Evolutionary conservation across 64 coral and sea anemone genomes (phyloP).

Genomic region (Stichodactyla helianthus): DNA sequence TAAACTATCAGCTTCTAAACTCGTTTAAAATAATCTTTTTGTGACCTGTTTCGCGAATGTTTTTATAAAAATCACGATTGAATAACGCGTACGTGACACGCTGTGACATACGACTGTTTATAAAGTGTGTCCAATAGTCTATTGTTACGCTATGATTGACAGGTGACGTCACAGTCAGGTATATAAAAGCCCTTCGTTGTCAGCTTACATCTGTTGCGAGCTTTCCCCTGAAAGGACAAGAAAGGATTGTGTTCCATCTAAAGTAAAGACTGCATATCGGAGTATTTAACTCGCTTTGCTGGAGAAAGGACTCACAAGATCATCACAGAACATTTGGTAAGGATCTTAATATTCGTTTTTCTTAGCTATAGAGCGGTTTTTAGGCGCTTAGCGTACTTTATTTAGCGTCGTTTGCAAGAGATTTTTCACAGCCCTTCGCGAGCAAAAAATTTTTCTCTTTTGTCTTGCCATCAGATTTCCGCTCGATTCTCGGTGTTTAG

Average conservation of each 20-base stretch:
- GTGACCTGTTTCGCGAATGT: not conserved
- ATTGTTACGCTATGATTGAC: slow-evolving; percentile 10
- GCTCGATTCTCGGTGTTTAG: not conserved
- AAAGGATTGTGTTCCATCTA: not conserved
- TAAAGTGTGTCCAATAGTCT: not conserved
- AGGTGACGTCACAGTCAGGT: not conserved
- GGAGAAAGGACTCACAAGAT: not conserved
- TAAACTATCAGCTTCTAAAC: not conserved
- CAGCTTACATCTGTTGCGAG: slow-evolving; percentile 21
- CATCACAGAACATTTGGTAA: not conserved
- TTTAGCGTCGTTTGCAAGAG: not conserved
- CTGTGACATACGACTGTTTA: not conserved
- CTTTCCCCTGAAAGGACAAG: slow-evolving; percentile 12
- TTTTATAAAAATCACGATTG: not conserved
- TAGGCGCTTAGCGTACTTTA: not conserved
- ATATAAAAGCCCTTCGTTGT: not conserved
- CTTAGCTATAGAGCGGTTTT: not conserved
- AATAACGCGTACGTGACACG: not conserved
- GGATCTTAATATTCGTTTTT: not conserved
- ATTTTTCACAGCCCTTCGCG: slow-evolving; percentile 2
- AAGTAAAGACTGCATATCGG: not conserved
- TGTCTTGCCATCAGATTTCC: slow-evolving; percentile 1
- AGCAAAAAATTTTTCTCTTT: slow-evolving; percentile 19
- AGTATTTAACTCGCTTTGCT: slow-evolving; percentile 1
- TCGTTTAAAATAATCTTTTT: not conserved